Conservation (phyloP, 2,888 invertebrate species). For the Ennomos quercinarius region DNA sequence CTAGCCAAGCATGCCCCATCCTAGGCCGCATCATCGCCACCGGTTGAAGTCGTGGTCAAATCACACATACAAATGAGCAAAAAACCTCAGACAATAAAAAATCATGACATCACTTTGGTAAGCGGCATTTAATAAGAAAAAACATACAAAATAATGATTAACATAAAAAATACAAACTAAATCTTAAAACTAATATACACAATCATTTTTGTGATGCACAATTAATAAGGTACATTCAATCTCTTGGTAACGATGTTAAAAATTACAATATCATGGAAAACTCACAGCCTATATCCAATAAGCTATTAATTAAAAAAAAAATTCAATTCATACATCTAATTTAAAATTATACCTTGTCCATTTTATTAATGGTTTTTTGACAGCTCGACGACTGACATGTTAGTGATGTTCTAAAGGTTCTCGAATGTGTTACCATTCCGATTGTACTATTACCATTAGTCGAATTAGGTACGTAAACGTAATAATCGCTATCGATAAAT, state of each 20-base stretch:
- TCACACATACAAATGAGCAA: too few species aligned
- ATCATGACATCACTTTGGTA: slow-evolving; percentile 69
- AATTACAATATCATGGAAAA: slow-evolving; percentile 27
- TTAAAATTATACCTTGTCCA: too few species aligned
- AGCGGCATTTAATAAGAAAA: slow-evolving; percentile 79
- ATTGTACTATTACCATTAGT: too few species aligned
- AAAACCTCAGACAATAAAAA: slow-evolving; percentile 33
- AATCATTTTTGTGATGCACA: slow-evolving; percentile 54
- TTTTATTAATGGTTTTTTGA: too few species aligned
- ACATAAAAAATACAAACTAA: slow-evolving; percentile 50
- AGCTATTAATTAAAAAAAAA: neutral
- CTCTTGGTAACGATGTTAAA: slow-evolving; percentile 54
- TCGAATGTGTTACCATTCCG: too few species aligned
- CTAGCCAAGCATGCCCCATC: too few species aligned
- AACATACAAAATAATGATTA: slow-evolving; percentile 64
- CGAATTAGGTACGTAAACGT: too few species aligned
- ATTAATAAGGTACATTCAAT: slow-evolving; percentile 52
- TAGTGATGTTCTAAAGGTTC: too few species aligned
- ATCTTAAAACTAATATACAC: slow-evolving; percentile 45
- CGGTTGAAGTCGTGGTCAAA: too few species aligned
- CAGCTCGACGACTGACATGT: too few species aligned
- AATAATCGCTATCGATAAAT: too few species aligned
- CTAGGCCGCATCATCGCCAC: too few species aligned
- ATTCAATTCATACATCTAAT: neutral
- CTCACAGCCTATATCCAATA: slow-evolving; percentile 42